Conservation (phyloP, 2,888 invertebrate genomes). For the Rhagonycha lutea region DNA sequence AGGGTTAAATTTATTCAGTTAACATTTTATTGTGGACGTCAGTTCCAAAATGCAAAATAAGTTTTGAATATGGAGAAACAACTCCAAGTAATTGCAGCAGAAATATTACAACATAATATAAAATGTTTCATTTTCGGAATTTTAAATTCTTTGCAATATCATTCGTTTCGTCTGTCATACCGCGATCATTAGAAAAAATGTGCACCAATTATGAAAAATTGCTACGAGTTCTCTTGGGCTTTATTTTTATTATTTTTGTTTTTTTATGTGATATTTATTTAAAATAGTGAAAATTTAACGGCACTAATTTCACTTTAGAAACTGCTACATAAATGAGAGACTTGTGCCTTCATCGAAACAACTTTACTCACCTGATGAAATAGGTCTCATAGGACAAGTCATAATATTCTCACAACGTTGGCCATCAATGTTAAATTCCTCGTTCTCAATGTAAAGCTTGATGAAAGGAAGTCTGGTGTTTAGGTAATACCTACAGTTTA, state of each 20-base stretch:
- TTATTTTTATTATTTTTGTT: background rate
- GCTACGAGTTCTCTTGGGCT: background rate
- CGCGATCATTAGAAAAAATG: background rate
- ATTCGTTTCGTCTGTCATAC: too few species aligned
- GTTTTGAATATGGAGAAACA: background rate
- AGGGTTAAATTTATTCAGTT: background rate
- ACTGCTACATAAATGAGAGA: background rate
- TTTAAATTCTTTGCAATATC: constrained; percentile 22
- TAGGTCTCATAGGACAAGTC: constrained; percentile 92
- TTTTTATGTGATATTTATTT: background rate
- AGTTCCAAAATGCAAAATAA: background rate
- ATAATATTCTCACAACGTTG: constrained; percentile 93
- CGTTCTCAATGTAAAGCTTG: constrained; percentile 89
- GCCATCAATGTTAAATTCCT: constrained; percentile 92
- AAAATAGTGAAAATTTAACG: background rate
- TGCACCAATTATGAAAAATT: background rate
- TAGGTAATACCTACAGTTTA: constrained; percentile 88
- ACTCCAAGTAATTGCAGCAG: background rate
- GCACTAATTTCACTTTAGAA: background rate
- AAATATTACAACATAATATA: background rate
- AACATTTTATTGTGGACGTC: constrained; percentile 2
- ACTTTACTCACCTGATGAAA: constrained; percentile 70
- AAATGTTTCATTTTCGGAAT: constrained; percentile 12
- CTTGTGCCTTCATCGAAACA: background rate
- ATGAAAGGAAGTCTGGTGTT: constrained; percentile 89